Evolutionary conservation across 1,140 invertebrate species (phyloP).

Genomic region (Drosophila saltans): DNA sequence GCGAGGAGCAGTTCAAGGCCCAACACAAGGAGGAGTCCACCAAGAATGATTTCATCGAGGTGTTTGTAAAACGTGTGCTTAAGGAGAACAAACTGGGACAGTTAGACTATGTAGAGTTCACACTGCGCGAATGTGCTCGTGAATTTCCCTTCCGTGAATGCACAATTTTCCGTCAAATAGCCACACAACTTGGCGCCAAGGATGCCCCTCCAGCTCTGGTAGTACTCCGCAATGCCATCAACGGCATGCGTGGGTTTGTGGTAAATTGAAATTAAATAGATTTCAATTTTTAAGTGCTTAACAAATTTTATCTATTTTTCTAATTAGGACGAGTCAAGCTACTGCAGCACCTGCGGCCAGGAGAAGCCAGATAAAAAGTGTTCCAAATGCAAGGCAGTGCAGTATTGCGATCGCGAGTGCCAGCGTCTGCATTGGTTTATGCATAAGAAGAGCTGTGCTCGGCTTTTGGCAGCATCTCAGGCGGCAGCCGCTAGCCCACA

Average conservation of each 20-base stretch:
- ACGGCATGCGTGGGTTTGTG: conserved; percentile 92
- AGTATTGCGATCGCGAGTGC: conserved; percentile 97
- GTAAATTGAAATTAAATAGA: conserved; percentile 28
- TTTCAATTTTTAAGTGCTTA: background rate
- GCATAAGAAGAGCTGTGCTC: conserved; percentile 94
- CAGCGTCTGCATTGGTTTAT: conserved; percentile 98
- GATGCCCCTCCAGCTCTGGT: conserved; percentile 88
- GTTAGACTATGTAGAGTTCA: conserved; percentile 91
- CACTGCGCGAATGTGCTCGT: conserved; percentile 92
- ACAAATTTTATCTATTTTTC: background rate
- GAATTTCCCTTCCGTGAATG: conserved; percentile 95
- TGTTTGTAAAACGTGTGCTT: conserved; percentile 89
- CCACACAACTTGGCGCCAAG: conserved; percentile 88
- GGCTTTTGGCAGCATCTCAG: conserved; percentile 82
- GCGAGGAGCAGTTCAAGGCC: conserved; percentile 86
- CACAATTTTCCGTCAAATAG: conserved; percentile 93
- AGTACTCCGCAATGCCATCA: conserved; percentile 93
- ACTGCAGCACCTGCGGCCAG: conserved; percentile 95
- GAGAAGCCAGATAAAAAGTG: conserved; percentile 96
- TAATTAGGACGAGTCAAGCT: conserved; percentile 86
- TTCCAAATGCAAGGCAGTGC: conserved; percentile 96
- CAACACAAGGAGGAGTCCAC: conserved; percentile 79
- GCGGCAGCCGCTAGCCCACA: conserved; percentile 25
- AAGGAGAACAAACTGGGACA: conserved; percentile 90
- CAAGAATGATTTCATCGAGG: conserved; percentile 88